phyloP scores from a whole-genome alignment of 1,140 invertebrate species.

The Calephelis nemesis region DNA sequence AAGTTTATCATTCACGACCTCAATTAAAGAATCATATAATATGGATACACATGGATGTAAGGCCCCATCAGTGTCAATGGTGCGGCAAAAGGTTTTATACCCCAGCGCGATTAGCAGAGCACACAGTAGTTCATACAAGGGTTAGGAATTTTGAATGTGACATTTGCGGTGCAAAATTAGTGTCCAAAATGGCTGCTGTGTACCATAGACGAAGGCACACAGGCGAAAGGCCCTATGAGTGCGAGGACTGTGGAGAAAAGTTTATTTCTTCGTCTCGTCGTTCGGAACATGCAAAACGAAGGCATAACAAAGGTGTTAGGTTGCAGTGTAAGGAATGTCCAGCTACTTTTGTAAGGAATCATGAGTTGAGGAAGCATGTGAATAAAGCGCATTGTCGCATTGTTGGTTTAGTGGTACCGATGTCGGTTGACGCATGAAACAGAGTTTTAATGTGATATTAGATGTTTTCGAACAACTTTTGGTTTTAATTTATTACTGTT shows the following conservation, averaged over 20 bases:
- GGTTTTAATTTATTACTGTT: too few species aligned
- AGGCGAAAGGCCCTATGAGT: constrained; percentile 87
- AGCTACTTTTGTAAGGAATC: constrained; percentile 49
- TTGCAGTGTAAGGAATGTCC: constrained; percentile 52
- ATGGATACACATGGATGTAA: constrained; percentile 74
- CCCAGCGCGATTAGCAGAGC: constrained; percentile 67
- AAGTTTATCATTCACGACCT: constrained; percentile 61
- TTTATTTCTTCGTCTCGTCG: constrained; percentile 71
- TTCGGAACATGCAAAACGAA: constrained; percentile 63
- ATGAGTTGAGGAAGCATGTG: constrained; percentile 60
- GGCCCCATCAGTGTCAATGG: constrained; percentile 72
- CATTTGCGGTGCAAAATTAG: constrained; percentile 68
- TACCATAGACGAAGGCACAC: constrained; percentile 82
- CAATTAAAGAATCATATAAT: constrained; percentile 73
- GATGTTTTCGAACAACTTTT: too few species aligned
- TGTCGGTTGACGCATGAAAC: too few species aligned
- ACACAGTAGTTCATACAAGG: constrained; percentile 69
- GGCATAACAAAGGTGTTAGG: constrained; percentile 55
- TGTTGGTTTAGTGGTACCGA: background rate
- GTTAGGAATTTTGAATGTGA: constrained; percentile 72
- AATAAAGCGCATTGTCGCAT: constrained; percentile 42
- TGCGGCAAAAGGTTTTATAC: constrained; percentile 74
- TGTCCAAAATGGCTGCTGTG: constrained; percentile 69
- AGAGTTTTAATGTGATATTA: too few species aligned
- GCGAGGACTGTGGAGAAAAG: constrained; percentile 83